Base-by-base conservation (phyloP, 2,113 vertebrate species). In the Lontra canadensis region DNA sequence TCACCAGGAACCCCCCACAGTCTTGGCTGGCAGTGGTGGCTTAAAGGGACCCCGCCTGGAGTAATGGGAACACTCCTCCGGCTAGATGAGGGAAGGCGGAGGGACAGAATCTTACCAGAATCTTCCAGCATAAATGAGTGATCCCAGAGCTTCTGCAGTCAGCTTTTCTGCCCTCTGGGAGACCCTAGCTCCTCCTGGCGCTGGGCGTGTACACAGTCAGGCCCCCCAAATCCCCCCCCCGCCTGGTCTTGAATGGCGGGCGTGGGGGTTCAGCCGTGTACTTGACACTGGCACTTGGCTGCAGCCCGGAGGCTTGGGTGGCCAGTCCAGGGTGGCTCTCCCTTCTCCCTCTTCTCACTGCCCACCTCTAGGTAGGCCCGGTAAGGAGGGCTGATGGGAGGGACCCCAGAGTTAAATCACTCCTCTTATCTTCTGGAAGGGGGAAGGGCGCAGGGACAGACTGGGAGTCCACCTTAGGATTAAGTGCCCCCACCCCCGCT, bases 1-100 rank as follows among this genome's bases (percentile, higher is more conserved):
- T 98, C 98, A 96, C 97, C 94, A 86, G 0, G 10, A 96, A 57
- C 90, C 97, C 95, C 97, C 97, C 73, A 34, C 95, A 49, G 97
- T 0, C 89, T 39, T 98, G 98, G 97, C 97, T 98, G 98, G 97
- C 97, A 57, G 69, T 0, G 1, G 34, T 71, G 52, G 69, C 90
- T 98, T 97, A 97, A 97, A 97, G 97, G 91, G 96, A 87, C 87
- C 88, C 69, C 3, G 84, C 7, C 94, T 34, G 34, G 78, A 92
- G 47, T 59, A 20, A 25, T n/a, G 23, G 34, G 55, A 42, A 18
- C 2, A 7, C 82, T 44, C 25, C 25, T 61, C 2, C 0, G 49
- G 84, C 57, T 84, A 2, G 52, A 42, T 15, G 47, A 57, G 71
- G 73, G 39, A 59, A 18, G 3, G 73, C 25, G 12, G 36, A 39